Conservation (phyloP, 2,113 vertebrate genomes). For the Campylorhamphus procurvoides region DNA sequence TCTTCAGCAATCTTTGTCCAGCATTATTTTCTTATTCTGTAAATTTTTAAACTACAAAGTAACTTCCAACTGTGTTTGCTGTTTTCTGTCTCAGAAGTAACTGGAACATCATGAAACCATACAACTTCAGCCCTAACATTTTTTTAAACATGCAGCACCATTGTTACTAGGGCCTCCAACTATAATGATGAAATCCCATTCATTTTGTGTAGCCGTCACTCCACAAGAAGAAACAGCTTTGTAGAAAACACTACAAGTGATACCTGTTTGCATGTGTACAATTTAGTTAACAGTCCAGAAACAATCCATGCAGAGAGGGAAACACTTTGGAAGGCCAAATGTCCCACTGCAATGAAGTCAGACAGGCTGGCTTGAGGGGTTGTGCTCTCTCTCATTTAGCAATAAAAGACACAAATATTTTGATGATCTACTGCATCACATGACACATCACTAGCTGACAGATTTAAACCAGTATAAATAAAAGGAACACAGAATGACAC, state of each 20-base stretch:
- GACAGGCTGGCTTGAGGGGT: not conserved
- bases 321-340: not conserved
- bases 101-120: not conserved
- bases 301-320: not conserved
- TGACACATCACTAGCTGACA: not conserved
- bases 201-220: not conserved
- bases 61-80: not conserved
- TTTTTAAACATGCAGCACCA: not conserved
- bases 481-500: not conserved
- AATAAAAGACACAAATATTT: not conserved
- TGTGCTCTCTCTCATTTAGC: fast-evolving
- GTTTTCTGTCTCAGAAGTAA: not conserved
- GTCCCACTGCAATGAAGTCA: not conserved
- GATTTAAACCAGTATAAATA: not conserved
- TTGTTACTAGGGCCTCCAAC: not conserved
- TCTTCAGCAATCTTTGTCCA: not conserved
- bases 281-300: not conserved
- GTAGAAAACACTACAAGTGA: not conserved
- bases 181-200: not conserved
- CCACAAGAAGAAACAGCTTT: not conserved
- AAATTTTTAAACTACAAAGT: not conserved
- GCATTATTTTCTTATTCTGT: not conserved
- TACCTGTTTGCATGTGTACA: fast-evolving
- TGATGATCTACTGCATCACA: not conserved
- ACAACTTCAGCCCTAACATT: not conserved